phyloP scores from a whole-genome alignment of 2,888 invertebrate species.

The Thera britannica region DNA sequence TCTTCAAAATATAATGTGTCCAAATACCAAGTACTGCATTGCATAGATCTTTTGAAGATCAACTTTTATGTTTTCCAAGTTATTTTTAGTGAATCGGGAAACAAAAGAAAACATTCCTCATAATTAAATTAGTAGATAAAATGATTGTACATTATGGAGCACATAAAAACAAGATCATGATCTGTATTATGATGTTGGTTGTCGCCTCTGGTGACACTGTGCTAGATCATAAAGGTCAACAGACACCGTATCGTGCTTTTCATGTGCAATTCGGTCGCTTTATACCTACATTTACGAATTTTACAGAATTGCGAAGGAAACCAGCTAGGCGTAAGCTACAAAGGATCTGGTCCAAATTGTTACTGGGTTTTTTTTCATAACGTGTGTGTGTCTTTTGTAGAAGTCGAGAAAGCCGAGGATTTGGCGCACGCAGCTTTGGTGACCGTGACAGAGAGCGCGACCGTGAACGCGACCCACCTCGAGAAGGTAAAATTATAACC shows the following conservation, averaged over 20 bases:
- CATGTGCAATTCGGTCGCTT: conserved; percentile 66
- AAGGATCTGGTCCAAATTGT: not conserved
- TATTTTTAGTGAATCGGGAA: not conserved
- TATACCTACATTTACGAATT: conserved; percentile 62
- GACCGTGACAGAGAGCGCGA: conserved; percentile 67
- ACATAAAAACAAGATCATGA: conserved; percentile 56
- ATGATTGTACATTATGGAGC: conserved; percentile 40
- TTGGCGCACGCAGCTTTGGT: conserved; percentile 72
- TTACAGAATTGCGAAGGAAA: no score
- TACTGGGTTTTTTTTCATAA: not conserved
- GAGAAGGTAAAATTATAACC: conserved; percentile 64
- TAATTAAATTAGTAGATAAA: not conserved
- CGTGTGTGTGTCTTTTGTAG: conserved; percentile 38
- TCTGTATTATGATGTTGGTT: conserved; percentile 52
- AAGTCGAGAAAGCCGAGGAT: conserved; percentile 72
- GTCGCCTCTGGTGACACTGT: conserved; percentile 48
- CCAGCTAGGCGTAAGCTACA: not conserved
- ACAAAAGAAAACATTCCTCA: no score
- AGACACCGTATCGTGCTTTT: conserved; percentile 61
- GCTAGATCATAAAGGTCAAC: conserved; percentile 62
- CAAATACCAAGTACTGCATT: no score
- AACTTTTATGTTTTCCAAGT: no score
- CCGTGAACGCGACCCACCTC: conserved; percentile 62
- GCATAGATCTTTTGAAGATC: no score
- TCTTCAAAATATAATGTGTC: not conserved